These are phyloP conservation scores for Trichonephila clavipes DNA, from an alignment of 1,140 invertebrate genomes.

Conservation along the genomic window DNA sequence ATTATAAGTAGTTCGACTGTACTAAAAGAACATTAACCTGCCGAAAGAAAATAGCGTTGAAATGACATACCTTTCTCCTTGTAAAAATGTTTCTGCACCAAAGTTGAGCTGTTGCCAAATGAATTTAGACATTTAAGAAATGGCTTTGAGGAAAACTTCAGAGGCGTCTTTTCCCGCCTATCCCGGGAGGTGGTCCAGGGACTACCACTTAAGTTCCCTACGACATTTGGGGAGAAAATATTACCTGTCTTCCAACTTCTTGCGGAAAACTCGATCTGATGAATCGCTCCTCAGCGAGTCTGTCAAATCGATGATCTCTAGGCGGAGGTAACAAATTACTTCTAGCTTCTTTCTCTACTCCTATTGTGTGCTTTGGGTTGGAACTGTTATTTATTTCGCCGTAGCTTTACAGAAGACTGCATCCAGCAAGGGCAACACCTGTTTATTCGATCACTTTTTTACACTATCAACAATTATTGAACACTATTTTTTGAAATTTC, in stretches of 20 bases:
- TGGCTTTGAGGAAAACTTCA: conserved; percentile 7
- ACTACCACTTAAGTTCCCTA: conserved; percentile 59
- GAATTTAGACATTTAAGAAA: conserved; percentile 33
- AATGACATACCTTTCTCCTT: background rate
- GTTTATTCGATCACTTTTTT: conserved; percentile 13
- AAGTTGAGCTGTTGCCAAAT: conserved; percentile 14
- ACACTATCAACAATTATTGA: background rate
- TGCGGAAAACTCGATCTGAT: conserved; percentile 67
- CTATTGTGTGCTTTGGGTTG: conserved; percentile 53
- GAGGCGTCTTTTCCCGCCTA: conserved; percentile 31
- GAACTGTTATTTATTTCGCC: conserved; percentile 63
- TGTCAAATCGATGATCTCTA: conserved; percentile 66
- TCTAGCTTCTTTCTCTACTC: conserved; percentile 56
- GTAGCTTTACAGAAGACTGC: conserved; percentile 47
- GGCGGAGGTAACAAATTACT: conserved; percentile 63
- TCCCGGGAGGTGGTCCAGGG: background rate
- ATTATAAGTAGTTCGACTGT: too few species aligned
- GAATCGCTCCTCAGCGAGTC: conserved; percentile 55
- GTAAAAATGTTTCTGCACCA: background rate
- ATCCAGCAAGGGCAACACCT: background rate
- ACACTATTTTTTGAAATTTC: background rate
- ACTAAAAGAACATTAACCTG: too few species aligned
- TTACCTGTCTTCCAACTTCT: conserved; percentile 69
- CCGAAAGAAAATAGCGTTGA: background rate
- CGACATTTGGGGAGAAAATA: conserved; percentile 70